Evolutionary conservation across 2,797 vertebrate species (phyloP).

Genomic region (Adelosebastes latens): DNA sequence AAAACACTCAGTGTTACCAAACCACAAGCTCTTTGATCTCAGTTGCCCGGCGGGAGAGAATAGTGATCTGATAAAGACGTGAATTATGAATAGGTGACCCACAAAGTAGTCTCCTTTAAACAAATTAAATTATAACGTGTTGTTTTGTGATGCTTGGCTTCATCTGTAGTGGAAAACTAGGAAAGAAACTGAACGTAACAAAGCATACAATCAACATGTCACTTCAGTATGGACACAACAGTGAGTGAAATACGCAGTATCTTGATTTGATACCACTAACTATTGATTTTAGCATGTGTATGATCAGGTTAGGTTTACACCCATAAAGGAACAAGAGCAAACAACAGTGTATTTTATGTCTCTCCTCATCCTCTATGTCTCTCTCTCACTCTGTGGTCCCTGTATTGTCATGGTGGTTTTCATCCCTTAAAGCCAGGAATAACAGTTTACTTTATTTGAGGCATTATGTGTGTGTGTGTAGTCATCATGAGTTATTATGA

Average conservation of each 20-base stretch:
- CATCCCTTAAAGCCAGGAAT: not conserved
- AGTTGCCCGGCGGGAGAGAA: not conserved
- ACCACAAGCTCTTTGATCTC: not conserved
- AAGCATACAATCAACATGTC: not conserved
- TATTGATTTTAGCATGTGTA: not conserved
- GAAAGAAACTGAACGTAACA: not conserved
- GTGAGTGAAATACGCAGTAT: no score
- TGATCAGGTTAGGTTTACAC: not conserved
- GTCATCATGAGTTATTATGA: not conserved
- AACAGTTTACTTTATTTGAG: conserved; percentile 19
- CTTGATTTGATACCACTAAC: no score
- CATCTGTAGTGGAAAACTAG: not conserved
- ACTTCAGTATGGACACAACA: no score
- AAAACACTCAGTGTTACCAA: not conserved
- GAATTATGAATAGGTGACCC: not conserved
- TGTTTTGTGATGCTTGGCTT: not conserved
- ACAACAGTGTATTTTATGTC: not conserved
- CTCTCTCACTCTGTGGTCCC: not conserved
- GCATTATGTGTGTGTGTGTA: not conserved
- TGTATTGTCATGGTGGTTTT: not conserved
- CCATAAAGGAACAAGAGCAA: not conserved
- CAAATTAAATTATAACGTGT: not conserved
- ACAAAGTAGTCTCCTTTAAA: not conserved
- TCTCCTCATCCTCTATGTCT: not conserved
- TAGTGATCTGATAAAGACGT: not conserved